These are phyloP conservation scores for Agriotes lineatus DNA, from an alignment of 2,888 invertebrate species.

Conservation along the genomic window DNA sequence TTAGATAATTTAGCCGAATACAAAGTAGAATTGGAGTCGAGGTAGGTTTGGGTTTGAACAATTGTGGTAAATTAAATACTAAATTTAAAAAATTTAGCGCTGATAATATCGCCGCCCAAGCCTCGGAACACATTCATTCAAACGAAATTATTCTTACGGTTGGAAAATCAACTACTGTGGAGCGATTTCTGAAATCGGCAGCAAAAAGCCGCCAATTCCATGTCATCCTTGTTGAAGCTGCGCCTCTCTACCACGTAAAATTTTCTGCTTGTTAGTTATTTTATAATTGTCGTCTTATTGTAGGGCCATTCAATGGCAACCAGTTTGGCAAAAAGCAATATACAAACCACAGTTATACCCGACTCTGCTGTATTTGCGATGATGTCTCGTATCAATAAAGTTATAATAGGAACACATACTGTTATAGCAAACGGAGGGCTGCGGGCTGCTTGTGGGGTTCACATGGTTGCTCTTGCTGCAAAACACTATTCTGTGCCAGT, in stretches of 20 bases:
- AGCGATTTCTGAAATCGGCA: conserved; percentile 87
- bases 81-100: no score
- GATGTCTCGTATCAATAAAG: conserved; percentile 96
- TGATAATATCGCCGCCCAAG: conserved; percentile 86
- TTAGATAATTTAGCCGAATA: conserved; percentile 84
- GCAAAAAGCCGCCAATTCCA: conserved; percentile 82
- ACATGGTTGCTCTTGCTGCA: conserved; percentile 87
- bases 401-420: conserved; percentile 86
- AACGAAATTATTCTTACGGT: conserved; percentile 92
- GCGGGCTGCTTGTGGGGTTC: conserved; percentile 81
- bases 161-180: conserved; percentile 83
- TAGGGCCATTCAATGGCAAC: conserved; percentile 89
- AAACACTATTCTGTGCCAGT: conserved; percentile 92
- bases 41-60: no score
- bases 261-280: not conserved
- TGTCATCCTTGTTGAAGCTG: conserved; percentile 89
- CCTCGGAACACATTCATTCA: conserved; percentile 89
- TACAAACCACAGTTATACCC: conserved; percentile 88
- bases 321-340: conserved; percentile 79
- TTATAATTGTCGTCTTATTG: not conserved
- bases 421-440: conserved; percentile 93
- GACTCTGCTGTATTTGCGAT: conserved; percentile 91
- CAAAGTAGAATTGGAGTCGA: conserved; percentile 85
- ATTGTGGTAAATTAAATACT: no score
- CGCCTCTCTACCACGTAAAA: conserved; percentile 65